phyloP scores from a whole-genome alignment of 2,113 vertebrate species.

The Callospermophilus lateralis region DNA sequence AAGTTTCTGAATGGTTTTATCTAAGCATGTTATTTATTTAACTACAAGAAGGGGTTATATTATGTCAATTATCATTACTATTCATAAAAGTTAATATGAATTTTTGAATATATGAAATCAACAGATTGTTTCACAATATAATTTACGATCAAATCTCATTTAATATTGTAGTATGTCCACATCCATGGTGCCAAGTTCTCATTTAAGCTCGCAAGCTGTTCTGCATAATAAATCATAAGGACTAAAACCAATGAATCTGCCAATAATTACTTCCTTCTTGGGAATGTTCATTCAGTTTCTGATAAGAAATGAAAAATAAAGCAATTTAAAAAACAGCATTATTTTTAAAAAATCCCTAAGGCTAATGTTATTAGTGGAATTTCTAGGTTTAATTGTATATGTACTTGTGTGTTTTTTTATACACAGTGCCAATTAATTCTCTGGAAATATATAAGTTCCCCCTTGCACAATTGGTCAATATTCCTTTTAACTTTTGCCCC shows the following conservation, averaged over 20 bases:
- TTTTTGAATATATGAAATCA: neutral
- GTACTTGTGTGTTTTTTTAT: neutral
- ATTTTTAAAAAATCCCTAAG: neutral
- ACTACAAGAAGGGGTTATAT: neutral
- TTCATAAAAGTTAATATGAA: neutral
- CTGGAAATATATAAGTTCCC: neutral
- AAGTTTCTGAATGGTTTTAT: neutral
- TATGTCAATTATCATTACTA: neutral
- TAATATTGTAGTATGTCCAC: neutral
- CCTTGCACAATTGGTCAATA: neutral
- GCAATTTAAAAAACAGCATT: neutral
- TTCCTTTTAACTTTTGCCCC: neutral
- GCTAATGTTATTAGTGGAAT: neutral
- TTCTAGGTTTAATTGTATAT: neutral
- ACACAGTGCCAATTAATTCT: neutral
- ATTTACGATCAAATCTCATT: neutral
- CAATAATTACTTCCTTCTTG: neutral
- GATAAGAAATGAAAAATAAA: neutral
- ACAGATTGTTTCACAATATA: neutral
- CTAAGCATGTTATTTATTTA: neutral
- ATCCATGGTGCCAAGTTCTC: neutral
- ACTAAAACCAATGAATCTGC: neutral
- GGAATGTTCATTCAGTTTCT: neutral
- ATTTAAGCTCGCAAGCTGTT: neutral
- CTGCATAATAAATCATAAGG: neutral